Conservation (phyloP, 2,888 invertebrate genomes). For the Lordiphosa fenestrarum region DNA sequence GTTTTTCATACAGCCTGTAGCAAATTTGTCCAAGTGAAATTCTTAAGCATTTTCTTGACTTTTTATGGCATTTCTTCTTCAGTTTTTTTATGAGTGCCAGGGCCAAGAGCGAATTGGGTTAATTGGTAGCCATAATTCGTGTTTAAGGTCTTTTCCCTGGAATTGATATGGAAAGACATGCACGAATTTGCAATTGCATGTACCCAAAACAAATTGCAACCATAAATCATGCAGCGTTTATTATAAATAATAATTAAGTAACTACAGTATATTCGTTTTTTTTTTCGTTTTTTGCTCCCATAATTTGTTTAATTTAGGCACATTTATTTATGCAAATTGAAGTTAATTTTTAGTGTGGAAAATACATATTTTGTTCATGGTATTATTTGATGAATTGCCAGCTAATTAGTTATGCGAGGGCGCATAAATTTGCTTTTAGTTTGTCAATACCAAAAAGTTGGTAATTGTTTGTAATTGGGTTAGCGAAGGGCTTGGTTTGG, state of each 20-base stretch:
- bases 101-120: conserved; percentile 61
- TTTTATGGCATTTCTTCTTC: conserved; percentile 26
- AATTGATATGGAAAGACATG: conserved; percentile 22
- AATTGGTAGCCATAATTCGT: conserved; percentile 63
- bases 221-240: conserved; percentile 27
- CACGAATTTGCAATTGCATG: conserved; percentile 39
- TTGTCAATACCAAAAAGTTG: conserved; percentile 3
- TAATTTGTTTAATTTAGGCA: conserved; percentile 52
- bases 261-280: conserved; percentile 8
- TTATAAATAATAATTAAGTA: conserved; percentile 36
- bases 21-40: conserved; percentile 31
- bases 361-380: conserved; percentile 24
- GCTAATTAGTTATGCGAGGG: conserved; percentile 26
- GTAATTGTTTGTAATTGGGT: conserved; percentile 2
- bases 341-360: conserved; percentile 36
- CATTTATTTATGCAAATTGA: conserved; percentile 49
- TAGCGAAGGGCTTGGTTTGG: not conserved
- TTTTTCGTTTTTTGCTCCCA: conserved; percentile 20
- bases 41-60: conserved; percentile 42
- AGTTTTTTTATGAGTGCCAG: conserved; percentile 42
- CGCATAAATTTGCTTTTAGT: not conserved
- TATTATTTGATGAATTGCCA: conserved; percentile 29
- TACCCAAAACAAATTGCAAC: conserved; percentile 22
- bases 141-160: conserved; percentile 52
- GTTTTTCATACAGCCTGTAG: not conserved